Base-by-base conservation (phyloP, 1,140 invertebrate genomes). In the Nylanderia fulva region DNA sequence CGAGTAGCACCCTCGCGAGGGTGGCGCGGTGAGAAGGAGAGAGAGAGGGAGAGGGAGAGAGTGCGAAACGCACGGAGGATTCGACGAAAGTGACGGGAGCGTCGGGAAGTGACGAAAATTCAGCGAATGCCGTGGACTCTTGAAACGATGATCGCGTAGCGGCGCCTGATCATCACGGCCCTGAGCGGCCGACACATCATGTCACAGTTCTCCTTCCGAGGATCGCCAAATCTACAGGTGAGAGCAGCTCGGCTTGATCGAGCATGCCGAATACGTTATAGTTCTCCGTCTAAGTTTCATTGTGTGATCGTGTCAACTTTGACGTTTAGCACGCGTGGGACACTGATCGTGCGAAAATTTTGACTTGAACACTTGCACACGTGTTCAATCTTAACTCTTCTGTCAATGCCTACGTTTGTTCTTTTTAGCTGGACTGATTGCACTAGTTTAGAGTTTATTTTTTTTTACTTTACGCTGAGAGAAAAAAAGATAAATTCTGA, bases 201-300 rank as follows among this genome's bases (percentile, higher is more conserved):
- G 95, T 96, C 96, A 95, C 96, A 96, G 95, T 96, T 96, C 95
- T 96, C 96, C 92, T 96, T 96, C 92, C 94, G 96, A 95, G 95
- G 95, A 95, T 96, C 96, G 91, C 96, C 96, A 92, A 96, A 95
- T 95, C 96, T 96, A 94, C 96, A 96, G 96, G 96, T 96, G 93
- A 94, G 93, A 88, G 27, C 77, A n/a, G 33, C 39, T 18, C 45
- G 15, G 76, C 8, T 36, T 56, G 54, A 82, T 74, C 74, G 39
- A 27, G 18, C 1, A 2, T n/a, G n/a, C n/a, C n/a, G n/a, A n/a
- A 9, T 33, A 71, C 24, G 15, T 1, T 75, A 8, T 39, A 33
- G 29, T 36, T 24, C 13, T 33, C 27, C 2, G 5, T n/a, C 42
- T 15, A 24, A 48, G 13, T 27, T 13, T 6, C 7, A 18, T 27